A percentile compares a stretch with the other conserved stretches of the same genome.
phyloP scores from a whole-genome alignment of 2,888 invertebrate species.

The Plusia festucae region DNA sequence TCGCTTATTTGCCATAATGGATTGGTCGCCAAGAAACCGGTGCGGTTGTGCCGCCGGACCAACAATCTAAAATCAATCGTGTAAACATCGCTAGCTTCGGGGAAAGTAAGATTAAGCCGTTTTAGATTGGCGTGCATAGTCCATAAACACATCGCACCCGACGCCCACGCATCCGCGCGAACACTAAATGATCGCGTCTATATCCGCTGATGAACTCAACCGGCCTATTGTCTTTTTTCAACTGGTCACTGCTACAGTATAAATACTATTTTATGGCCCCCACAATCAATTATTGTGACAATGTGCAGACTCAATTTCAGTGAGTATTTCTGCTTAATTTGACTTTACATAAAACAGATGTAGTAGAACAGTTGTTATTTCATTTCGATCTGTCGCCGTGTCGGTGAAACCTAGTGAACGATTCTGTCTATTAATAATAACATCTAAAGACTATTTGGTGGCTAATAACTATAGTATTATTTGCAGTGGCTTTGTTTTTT shows the following conservation, averaged over 20 bases:
- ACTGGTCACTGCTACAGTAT: slow-evolving; percentile 16
- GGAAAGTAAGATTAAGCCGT: slow-evolving; percentile 62
- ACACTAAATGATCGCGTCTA: slow-evolving; percentile 51
- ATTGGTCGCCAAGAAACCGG: slow-evolving; percentile 45
- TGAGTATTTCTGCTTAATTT: slow-evolving; percentile 20
- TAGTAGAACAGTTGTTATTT: slow-evolving; percentile 16
- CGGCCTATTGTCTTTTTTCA: slow-evolving; percentile 49
- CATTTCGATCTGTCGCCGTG: slow-evolving; percentile 1
- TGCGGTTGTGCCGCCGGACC: slow-evolving; percentile 26
- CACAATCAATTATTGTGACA: slow-evolving; percentile 23
- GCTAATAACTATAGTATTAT: slow-evolving; percentile 1
- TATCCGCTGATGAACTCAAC: slow-evolving; percentile 66
- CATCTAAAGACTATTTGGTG: slow-evolving; percentile 6
- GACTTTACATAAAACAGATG: slow-evolving; percentile 13
- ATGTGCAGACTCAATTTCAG: slow-evolving; percentile 16
- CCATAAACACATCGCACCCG: slow-evolving; percentile 55
- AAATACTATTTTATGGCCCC: slow-evolving; percentile 17
- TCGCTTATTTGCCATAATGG: slow-evolving; percentile 20
- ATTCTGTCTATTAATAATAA: slow-evolving; percentile 12
- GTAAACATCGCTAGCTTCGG: slow-evolving; percentile 63
- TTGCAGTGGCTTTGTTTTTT: background rate
- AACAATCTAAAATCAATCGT: slow-evolving; percentile 58
- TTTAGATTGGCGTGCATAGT: slow-evolving; percentile 48
- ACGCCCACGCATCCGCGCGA: slow-evolving; percentile 50
- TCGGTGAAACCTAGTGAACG: slow-evolving; percentile 12